A percentile compares a stretch with the other conserved stretches of the same genome.
Evolutionary conservation across 2,113 vertebrate genomes (phyloP).

Genomic region (Myiopsitta monachus): DNA sequence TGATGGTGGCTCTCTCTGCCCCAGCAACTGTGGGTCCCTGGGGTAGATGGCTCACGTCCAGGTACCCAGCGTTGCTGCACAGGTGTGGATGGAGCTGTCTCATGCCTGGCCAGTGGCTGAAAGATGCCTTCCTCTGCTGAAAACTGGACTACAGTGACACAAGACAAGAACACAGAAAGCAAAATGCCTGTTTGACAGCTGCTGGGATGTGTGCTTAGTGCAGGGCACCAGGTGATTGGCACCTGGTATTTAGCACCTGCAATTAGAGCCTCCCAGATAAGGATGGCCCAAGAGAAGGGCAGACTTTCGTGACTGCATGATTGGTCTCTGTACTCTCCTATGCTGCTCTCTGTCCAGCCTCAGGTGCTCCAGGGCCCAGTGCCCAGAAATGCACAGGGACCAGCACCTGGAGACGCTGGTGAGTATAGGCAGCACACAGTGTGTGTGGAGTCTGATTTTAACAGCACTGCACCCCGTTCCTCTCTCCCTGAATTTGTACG

Average conservation of each 20-base stretch:
- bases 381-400: fast-evolving
- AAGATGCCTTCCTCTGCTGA: not conserved
- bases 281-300: not conserved
- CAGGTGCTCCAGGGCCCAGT: not conserved
- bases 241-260: not conserved
- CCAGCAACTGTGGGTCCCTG: not conserved
- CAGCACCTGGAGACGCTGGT: fast-evolving
- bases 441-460: fast-evolving
- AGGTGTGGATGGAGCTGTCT: not conserved
- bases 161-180: fast-evolving
- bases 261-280: not conserved
- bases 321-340: too few species aligned
- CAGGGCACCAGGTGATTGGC: not conserved
- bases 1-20: not conserved
- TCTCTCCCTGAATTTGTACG: fast-evolving
- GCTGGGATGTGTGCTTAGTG: not conserved
- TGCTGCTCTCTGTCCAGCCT: too few species aligned
- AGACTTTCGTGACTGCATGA: not conserved
- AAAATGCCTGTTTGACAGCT: not conserved
- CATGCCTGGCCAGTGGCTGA: not conserved
- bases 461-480: fast-evolving
- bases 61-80: fast-evolving
- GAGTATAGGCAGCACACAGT: fast-evolving
- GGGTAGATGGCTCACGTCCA: fast-evolving
- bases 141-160: fast-evolving